phyloP scores from a whole-genome alignment of 2,888 invertebrate species.

The Dione juno region DNA sequence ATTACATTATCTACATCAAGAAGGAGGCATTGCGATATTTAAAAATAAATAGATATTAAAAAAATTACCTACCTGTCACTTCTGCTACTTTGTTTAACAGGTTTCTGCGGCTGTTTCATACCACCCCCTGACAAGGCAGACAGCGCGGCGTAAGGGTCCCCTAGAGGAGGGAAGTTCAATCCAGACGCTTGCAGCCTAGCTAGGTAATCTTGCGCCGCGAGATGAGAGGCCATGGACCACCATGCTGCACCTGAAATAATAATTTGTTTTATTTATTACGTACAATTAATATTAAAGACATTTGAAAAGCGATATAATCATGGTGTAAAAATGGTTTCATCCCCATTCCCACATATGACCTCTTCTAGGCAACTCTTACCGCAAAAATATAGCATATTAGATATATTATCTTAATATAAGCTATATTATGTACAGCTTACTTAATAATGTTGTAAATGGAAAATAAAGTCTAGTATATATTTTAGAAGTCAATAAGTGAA shows the following conservation, averaged over 20 bases:
- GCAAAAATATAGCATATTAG: too few species aligned
- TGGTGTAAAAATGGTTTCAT: not conserved
- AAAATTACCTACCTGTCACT: conserved; percentile 71
- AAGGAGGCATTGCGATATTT: too few species aligned
- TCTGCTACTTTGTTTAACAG: conserved; percentile 61
- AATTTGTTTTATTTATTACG: too few species aligned
- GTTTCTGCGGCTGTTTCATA: conserved; percentile 69
- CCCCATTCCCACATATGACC: too few species aligned
- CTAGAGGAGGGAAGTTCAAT: conserved; percentile 87
- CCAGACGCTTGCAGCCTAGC: conserved; percentile 92
- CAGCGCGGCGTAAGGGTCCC: conserved; percentile 75
- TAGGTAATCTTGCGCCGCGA: conserved; percentile 94
- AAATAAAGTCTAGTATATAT: too few species aligned
- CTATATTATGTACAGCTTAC: too few species aligned
- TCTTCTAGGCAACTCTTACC: not conserved
- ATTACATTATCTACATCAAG: too few species aligned
- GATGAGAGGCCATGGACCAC: conserved; percentile 96
- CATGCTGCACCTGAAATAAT: conserved; percentile 88
- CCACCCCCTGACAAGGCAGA: conserved; percentile 70
- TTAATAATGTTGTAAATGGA: too few species aligned
- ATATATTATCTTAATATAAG: too few species aligned
- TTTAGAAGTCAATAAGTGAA: too few species aligned
- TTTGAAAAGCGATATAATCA: not conserved
- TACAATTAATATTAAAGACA: too few species aligned
- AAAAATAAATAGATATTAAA: too few species aligned